Conservation (phyloP, 2,113 vertebrate genomes). For the Triplophysa tibetana region DNA sequence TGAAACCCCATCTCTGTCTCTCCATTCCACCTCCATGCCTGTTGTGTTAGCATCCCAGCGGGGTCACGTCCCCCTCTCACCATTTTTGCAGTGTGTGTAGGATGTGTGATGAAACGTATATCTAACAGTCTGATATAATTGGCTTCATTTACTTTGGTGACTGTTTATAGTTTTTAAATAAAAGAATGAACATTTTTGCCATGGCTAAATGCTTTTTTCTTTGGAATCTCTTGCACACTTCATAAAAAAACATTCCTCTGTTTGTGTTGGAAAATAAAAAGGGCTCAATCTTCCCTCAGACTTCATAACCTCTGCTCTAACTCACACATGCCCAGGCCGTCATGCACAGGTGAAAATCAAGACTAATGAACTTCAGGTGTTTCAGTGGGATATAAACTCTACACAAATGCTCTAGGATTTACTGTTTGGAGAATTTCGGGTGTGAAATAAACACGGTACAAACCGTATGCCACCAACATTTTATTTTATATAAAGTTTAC, state of each 20-base stretch:
- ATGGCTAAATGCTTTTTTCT: constrained; percentile 66
- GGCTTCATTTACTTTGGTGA: constrained; percentile 99
- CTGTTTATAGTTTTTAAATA: constrained; percentile 99
- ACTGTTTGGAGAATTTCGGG: too few relatives aligned
- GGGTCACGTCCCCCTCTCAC: constrained; percentile 88
- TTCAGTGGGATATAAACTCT: too few relatives aligned
- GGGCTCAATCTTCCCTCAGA: too few relatives aligned
- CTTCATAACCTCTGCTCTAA: too few relatives aligned
- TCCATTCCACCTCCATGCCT: constrained; percentile 79
- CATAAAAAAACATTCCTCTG: background rate
- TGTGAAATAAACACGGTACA: too few relatives aligned
- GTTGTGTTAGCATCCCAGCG: constrained; percentile 98
- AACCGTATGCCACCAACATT: too few relatives aligned
- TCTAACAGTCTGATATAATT: constrained; percentile 99
- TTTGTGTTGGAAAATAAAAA: background rate
- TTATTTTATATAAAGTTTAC: too few relatives aligned
- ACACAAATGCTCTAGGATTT: too few relatives aligned
- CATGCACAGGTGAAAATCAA: too few relatives aligned
- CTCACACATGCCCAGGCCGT: too few relatives aligned
- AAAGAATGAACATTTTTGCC: constrained; percentile 99
- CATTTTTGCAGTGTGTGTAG: constrained; percentile 99
- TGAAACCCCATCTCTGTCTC: constrained; percentile 49
- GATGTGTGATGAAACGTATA: constrained; percentile 98
- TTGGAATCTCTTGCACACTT: constrained; percentile 22
- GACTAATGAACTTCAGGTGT: too few relatives aligned